phyloP scores from a whole-genome alignment of 2,888 invertebrate species.

The Litoditis marina region DNA sequence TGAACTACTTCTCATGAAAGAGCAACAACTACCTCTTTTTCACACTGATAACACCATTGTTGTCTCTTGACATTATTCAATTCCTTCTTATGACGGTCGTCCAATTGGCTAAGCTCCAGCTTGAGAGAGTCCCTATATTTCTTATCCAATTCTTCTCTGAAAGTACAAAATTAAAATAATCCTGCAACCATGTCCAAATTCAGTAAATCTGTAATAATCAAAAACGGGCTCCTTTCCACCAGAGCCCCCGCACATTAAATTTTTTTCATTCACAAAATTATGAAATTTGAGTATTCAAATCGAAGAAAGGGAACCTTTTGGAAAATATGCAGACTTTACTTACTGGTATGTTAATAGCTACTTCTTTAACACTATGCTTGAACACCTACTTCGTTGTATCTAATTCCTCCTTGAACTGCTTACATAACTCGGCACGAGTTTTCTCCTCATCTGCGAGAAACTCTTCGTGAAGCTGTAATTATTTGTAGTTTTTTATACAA shows the following conservation, averaged over 20 bases:
- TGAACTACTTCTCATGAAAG: not conserved
- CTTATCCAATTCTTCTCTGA: slow-evolving; percentile 44
- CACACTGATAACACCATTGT: slow-evolving; percentile 69
- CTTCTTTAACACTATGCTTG: not conserved
- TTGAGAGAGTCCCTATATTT: slow-evolving; percentile 64
- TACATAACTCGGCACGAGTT: slow-evolving; percentile 63
- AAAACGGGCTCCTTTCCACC: too few species aligned
- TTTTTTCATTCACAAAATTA: too few species aligned
- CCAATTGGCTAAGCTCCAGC: slow-evolving; percentile 68
- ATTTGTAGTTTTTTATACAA: too few species aligned
- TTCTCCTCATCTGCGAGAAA: slow-evolving; percentile 63
- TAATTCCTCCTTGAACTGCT: slow-evolving; percentile 63
- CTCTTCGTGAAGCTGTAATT: slow-evolving; percentile 63
- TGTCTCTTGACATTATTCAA: slow-evolving; percentile 76
- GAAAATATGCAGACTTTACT: too few species aligned
- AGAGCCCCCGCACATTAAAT: too few species aligned
- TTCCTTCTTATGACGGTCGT: slow-evolving; percentile 71
- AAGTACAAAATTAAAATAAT: too few species aligned
- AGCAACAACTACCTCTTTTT: slow-evolving; percentile 31
- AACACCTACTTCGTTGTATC: slow-evolving; percentile 61
- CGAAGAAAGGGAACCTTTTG: too few species aligned
- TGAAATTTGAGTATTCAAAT: too few species aligned
- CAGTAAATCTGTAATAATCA: too few species aligned
- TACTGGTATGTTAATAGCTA: too few species aligned
- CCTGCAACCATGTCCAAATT: too few species aligned